Evolutionary conservation across 2,888 invertebrate genomes (phyloP), one percentile per base, ranked within the genome.

Genomic region (Leptodirus hochenwartii): DNA sequence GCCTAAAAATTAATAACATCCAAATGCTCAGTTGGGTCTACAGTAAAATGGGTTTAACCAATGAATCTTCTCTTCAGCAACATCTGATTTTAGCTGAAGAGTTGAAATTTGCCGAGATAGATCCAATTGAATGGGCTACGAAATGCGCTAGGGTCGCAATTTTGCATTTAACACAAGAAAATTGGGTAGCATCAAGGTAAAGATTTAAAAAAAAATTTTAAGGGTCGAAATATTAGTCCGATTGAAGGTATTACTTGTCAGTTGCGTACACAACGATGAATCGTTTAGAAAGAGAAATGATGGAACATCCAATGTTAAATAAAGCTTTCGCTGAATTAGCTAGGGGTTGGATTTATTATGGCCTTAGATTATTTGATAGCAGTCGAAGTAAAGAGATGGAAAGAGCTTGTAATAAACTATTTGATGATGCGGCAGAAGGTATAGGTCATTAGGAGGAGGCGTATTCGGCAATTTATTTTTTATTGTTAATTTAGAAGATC

Each of bases 191-290:
- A 12, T 43, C 51, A 34, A 45, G 41, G 45, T 47, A 38, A 27
- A 24, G 15, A 8, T 5, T 29, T 4, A 12, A 5, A 10, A 6
- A n/a, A n/a, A n/a, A n/a, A n/a, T n/a, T n/a, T n/a, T n/a, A n/a
- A n/a, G n/a, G n/a, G n/a, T 17, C 22, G 23, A 14, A 13, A 5
- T 8, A 23, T 34, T 17, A n/a, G n/a, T n/a, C n/a, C n/a, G n/a
- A n/a, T n/a, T n/a, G n/a, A n/a, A 45, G 73, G 22, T 72, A 77
- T 48, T 73, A 77, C 47, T 54, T 79, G 34, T 65, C 65, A 40
- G 68, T 69, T 22, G 66, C 71, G 1, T 61, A 62, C 41, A 54
- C 60, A 36, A 59, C 71, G 5, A 45, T 72, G 22, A 53, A 61
- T 31, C 61, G 62, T 5, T 60, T 66, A 39, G 67, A 67, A 42